A percentile compares a stretch with the other conserved stretches of the same genome.
phyloP scores from a whole-genome alignment of 2,113 vertebrate genomes.

The Sapayoa aenigma region DNA sequence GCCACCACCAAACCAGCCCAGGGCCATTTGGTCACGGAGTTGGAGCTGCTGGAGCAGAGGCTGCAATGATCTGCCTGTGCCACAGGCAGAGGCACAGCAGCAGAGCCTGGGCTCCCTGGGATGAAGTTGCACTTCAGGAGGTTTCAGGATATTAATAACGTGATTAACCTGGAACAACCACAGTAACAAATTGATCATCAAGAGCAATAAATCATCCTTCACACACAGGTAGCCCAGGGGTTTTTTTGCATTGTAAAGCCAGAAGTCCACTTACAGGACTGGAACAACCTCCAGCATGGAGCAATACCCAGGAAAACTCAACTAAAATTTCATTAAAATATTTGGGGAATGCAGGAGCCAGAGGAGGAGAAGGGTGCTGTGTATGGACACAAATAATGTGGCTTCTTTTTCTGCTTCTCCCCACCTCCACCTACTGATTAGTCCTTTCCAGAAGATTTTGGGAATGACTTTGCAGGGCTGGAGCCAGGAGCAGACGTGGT shows the following conservation, averaged over 20 bases:
- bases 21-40: neutral
- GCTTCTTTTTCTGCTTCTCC: neutral
- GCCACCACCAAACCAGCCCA: neutral
- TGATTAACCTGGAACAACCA: constrained; percentile 12
- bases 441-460: neutral
- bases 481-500: neutral
- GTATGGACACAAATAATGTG: neutral
- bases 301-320: neutral
- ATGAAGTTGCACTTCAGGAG: neutral
- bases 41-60: neutral
- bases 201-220: constrained; percentile 30
- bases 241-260: neutral
- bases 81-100: neutral
- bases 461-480: neutral
- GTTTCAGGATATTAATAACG: constrained; percentile 26
- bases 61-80: neutral
- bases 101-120: neutral
- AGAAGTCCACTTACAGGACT: neutral
- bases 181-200: neutral
- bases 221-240: neutral
- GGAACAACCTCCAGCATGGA: neutral
- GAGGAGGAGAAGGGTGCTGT: neutral
- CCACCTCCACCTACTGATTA: neutral
- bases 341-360: neutral
- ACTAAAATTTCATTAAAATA: neutral